Conservation (phyloP, 2,113 vertebrate species). For the Gobiocypris rarus region DNA sequence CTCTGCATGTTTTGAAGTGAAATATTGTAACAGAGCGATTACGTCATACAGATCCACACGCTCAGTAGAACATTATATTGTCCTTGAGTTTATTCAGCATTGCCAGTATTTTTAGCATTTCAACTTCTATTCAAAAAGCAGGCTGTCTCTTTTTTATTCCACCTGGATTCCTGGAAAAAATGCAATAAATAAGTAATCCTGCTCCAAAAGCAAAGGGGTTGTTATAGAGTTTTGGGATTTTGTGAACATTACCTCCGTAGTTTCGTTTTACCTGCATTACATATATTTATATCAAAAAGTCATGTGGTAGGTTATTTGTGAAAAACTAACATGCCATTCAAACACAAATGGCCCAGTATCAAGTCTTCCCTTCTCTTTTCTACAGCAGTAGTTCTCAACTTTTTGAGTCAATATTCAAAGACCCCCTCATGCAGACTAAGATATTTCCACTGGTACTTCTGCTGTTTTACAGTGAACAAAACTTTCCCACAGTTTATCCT, state of each 20-base stretch:
- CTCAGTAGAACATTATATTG: not conserved
- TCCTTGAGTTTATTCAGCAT: slow-evolving; percentile 23
- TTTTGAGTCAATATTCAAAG: not conserved
- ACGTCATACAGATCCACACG: not conserved
- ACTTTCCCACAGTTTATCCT: not conserved
- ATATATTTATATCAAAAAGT: not conserved
- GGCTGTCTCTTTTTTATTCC: not conserved
- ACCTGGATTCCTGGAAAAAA: not conserved
- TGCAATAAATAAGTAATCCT: not conserved
- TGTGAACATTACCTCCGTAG: not conserved
- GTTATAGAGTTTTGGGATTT: not conserved
- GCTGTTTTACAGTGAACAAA: not conserved
- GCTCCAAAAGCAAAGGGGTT: not conserved
- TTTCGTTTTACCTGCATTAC: not conserved
- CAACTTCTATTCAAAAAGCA: not conserved
- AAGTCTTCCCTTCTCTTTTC: not conserved
- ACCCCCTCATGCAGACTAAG: not conserved
- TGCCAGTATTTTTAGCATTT: not conserved
- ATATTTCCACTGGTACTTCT: slow-evolving; percentile 9
- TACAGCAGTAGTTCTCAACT: not conserved
- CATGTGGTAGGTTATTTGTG: not conserved
- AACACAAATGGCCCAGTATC: too few species aligned
- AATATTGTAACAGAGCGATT: not conserved
- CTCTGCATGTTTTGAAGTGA: slow-evolving; percentile 23
- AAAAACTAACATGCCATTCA: not conserved